phyloP scores from a whole-genome alignment of 2,113 vertebrate species.

The Falco punctatus region DNA sequence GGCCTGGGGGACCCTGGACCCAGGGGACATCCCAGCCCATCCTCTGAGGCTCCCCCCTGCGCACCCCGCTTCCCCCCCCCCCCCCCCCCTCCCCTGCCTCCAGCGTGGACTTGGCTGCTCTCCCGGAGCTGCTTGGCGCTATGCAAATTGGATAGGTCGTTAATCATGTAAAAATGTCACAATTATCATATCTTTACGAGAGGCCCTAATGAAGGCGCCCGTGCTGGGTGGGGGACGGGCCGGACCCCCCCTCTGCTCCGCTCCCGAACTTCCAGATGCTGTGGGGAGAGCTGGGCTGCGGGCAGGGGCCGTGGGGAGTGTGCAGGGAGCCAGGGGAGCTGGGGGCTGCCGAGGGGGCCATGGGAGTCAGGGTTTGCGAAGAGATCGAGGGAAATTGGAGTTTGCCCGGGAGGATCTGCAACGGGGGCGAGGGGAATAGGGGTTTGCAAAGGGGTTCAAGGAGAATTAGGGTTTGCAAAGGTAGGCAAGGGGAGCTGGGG shows the following conservation, averaged over 20 bases:
- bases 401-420: too few species aligned
- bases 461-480: too few species aligned
- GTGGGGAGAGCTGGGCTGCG: neutral
- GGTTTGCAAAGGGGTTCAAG: neutral
- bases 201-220: slow-evolving; percentile 72
- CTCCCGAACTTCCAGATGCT: neutral
- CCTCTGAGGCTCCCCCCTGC: neutral
- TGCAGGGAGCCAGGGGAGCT: neutral
- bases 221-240: neutral
- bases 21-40: neutral
- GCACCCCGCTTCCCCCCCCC: neutral
- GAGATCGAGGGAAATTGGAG: neutral
- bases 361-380: neutral
- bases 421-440: neutral
- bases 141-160: slow-evolving; percentile 78
- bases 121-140: slow-evolving; percentile 43
- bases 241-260: neutral
- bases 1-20: neutral
- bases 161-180: slow-evolving; percentile 81
- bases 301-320: neutral
- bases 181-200: slow-evolving; percentile 79
- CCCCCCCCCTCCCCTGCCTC: neutral
- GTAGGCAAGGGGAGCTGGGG: neutral
- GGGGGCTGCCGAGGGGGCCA: neutral
- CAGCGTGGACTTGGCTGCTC: slow-evolving; percentile 62